Evolutionary conservation across 1,140 invertebrate genomes (phyloP).

Genomic region (Drosophila seguyi): DNA sequence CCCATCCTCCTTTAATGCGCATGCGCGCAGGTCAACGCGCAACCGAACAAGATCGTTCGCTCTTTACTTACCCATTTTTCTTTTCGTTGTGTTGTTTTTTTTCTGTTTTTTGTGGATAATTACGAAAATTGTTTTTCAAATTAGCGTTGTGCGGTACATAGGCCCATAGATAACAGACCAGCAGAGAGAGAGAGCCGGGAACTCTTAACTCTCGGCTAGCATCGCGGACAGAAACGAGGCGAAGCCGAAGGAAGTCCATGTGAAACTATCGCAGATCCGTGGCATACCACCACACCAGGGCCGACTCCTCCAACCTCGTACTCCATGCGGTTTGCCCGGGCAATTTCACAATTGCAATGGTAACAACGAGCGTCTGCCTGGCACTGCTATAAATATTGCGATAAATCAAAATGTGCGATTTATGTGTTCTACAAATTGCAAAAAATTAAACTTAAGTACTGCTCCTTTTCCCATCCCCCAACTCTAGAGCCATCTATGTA

Average conservation of each 20-base stretch:
- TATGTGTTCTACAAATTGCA: constrained; percentile 84
- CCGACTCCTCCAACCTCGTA: constrained; percentile 51
- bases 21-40: constrained; percentile 80
- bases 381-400: constrained; percentile 84
- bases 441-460: constrained; percentile 84
- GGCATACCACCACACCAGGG: constrained; percentile 19
- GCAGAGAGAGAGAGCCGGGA: constrained; percentile 13
- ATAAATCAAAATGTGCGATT: constrained; percentile 84
- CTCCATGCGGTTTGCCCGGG: constrained; percentile 37
- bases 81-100: constrained; percentile 13
- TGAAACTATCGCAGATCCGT: constrained; percentile 56
- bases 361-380: constrained; percentile 75
- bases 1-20: constrained; percentile 80
- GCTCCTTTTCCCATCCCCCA: constrained; percentile 41
- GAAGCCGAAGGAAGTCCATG: constrained; percentile 54
- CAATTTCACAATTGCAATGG: constrained; percentile 83
- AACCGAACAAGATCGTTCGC: constrained; percentile 79
- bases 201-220: constrained; percentile 73
- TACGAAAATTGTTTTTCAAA: constrained; percentile 85
- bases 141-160: constrained; percentile 83
- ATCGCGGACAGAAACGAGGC: constrained; percentile 52
- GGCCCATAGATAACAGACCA: constrained; percentile 76
- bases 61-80: constrained; percentile 50
- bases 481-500: constrained; percentile 2
- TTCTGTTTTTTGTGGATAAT: constrained; percentile 73